These are phyloP conservation scores for Thunnus maccoyii DNA, from an alignment of 2,113 vertebrate genomes.

Conservation along the genomic window DNA sequence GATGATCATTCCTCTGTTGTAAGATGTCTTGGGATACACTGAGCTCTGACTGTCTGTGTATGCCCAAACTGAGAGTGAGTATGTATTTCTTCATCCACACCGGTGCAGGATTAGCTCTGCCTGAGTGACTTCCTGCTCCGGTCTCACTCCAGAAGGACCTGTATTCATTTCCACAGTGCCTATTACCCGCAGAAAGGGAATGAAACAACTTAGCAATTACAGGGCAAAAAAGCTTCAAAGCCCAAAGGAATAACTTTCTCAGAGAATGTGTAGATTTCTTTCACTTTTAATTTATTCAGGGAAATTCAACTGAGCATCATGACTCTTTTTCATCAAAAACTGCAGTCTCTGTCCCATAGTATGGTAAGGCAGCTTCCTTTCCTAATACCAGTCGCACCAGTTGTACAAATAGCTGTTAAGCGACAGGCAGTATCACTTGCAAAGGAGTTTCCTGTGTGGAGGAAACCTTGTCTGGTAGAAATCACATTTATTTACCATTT, in stretches of 20 bases:
- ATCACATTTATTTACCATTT: too few species aligned
- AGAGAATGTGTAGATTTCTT: slow-evolving; percentile 1
- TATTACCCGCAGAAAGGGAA: slow-evolving; percentile 47
- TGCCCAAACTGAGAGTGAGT: slow-evolving; percentile 11
- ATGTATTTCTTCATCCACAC: slow-evolving; percentile 41
- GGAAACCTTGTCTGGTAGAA: neutral
- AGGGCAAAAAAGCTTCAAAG: slow-evolving; percentile 43
- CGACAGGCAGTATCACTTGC: neutral
- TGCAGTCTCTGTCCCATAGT: neutral
- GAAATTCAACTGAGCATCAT: neutral
- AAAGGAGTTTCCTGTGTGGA: slow-evolving; percentile 3
- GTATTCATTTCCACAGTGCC: slow-evolving; percentile 62
- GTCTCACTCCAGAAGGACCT: slow-evolving; percentile 45
- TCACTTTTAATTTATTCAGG: slow-evolving; percentile 22
- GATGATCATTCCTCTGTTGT: slow-evolving; percentile 20
- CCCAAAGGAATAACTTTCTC: slow-evolving; percentile 30
- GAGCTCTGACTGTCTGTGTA: slow-evolving; percentile 45
- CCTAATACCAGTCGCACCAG: neutral
- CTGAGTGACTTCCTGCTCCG: slow-evolving; percentile 57
- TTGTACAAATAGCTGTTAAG: neutral
- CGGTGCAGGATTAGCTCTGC: slow-evolving; percentile 55
- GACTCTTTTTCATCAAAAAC: neutral
- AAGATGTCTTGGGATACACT: slow-evolving; percentile 28
- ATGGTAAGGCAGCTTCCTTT: neutral
- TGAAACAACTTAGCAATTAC: slow-evolving; percentile 60